Evolutionary conservation across 2,888 invertebrate genomes (phyloP).

Genomic region (Metellina segmentata): DNA sequence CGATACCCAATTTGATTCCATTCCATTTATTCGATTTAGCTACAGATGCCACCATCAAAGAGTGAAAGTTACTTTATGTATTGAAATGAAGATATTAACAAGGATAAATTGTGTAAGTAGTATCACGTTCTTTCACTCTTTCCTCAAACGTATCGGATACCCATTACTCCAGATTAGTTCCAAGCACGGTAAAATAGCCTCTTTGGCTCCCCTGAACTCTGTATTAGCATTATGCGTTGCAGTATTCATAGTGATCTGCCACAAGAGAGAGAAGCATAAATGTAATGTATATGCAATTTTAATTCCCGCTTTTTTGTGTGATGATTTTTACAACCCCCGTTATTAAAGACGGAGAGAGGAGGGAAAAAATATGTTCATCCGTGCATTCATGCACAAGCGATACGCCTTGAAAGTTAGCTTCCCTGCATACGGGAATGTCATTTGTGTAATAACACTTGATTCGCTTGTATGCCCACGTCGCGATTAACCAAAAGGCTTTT

Average conservation of each 20-base stretch:
- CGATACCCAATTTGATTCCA: too few species aligned
- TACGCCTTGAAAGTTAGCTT: not conserved
- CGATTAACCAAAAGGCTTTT: constrained; percentile 43
- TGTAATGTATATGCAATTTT: constrained; percentile 58
- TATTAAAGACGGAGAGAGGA: constrained; percentile 33
- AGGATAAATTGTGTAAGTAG: not conserved
- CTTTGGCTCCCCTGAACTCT: not conserved
- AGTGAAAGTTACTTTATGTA: too few species aligned
- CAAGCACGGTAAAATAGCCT: not conserved
- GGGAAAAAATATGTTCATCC: constrained; percentile 9
- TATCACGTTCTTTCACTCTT: not conserved
- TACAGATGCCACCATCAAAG: too few species aligned
- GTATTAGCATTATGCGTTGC: constrained; percentile 19
- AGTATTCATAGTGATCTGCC: constrained; percentile 45
- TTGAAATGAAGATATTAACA: too few species aligned
- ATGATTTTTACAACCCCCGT: constrained; percentile 25
- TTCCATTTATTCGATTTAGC: too few species aligned
- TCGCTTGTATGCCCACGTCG: constrained; percentile 28
- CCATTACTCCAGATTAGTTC: not conserved
- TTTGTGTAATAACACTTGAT: constrained; percentile 29
- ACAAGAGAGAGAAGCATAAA: constrained; percentile 19
- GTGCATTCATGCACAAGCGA: constrained; percentile 31
- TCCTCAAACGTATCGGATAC: not conserved
- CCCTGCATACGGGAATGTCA: not conserved
- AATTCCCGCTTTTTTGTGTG: constrained; percentile 16